phyloP scores from a whole-genome alignment of 2,888 invertebrate species.

The Dascillus cervinus region DNA sequence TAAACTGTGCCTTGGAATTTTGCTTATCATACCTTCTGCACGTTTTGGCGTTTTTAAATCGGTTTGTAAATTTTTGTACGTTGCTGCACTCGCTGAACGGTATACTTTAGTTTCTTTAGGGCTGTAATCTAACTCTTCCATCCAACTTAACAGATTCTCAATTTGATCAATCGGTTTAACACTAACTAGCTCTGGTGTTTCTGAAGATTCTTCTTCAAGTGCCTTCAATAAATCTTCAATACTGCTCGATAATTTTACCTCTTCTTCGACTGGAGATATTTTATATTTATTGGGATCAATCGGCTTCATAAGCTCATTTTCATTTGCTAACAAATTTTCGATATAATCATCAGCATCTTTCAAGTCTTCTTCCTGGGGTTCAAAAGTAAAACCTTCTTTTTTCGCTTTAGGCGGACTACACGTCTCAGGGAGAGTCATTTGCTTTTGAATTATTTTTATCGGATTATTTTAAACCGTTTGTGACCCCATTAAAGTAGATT shows the following conservation, averaged over 20 bases:
- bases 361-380: constrained; percentile 37
- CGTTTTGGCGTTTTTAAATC: constrained; percentile 32
- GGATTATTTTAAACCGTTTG: constrained; percentile 21
- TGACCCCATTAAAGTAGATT: constrained; percentile 19
- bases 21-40: constrained; percentile 32
- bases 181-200: constrained; percentile 13
- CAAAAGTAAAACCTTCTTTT: constrained; percentile 44
- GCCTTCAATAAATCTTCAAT: constrained; percentile 42
- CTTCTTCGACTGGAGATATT: constrained; percentile 20
- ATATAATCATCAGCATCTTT: constrained; percentile 39
- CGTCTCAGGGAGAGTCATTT: no score
- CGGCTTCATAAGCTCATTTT: constrained; percentile 39
- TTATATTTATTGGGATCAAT: constrained; percentile 29
- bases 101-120: constrained; percentile 28
- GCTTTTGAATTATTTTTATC: no score
- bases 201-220: constrained; percentile 35
- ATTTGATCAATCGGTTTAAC: constrained; percentile 34
- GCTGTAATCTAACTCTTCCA: constrained; percentile 39
- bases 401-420: no score
- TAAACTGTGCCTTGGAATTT: constrained; percentile 38
- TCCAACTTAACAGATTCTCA: constrained; percentile 39
- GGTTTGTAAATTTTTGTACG: constrained; percentile 39
- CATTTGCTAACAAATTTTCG: constrained; percentile 37
- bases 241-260: constrained; percentile 33
- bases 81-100: constrained; percentile 35